Evolutionary conservation across 2,113 vertebrate genomes (phyloP).

Genomic region (Nematolebias whitei): DNA sequence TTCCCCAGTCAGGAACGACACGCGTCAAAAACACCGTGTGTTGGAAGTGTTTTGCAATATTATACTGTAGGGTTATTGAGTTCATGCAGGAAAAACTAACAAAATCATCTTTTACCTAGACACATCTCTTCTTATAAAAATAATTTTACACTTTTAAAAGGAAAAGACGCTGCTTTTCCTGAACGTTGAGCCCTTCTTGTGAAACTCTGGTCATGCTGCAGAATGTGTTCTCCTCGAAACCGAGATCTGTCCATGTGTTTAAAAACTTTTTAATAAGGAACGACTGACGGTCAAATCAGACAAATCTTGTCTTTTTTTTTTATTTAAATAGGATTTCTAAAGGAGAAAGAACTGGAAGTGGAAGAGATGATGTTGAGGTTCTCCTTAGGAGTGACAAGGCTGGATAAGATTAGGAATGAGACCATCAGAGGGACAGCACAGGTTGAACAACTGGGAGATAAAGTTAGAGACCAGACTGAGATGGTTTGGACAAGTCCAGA

Average conservation of each 20-base stretch:
- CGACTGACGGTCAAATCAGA: background rate
- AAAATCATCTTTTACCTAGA: background rate
- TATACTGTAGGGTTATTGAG: background rate
- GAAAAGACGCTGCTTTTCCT: slow-evolving; percentile 24
- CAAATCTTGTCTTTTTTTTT: slow-evolving; percentile 6
- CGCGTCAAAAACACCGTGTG: background rate
- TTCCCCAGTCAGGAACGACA: background rate
- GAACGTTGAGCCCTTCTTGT: slow-evolving; percentile 9
- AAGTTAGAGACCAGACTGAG: no score
- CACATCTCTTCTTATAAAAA: background rate
- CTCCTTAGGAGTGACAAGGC: no score
- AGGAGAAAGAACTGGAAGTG: slow-evolving; percentile 26
- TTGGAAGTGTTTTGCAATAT: background rate
- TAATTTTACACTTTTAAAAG: slow-evolving; percentile 1
- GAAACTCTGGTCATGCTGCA: slow-evolving; percentile 22
- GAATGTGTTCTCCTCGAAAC: slow-evolving; percentile 4
- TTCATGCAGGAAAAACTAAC: background rate
- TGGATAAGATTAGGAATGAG: no score
- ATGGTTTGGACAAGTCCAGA: no score
- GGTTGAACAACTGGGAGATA: no score
- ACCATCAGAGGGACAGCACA: no score
- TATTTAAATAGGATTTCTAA: slow-evolving; percentile 33
- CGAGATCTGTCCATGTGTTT: slow-evolving; percentile 23
- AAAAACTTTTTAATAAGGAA: slow-evolving; percentile 3
- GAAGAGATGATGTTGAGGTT: no score